phyloP scores from a whole-genome alignment of 1,140 invertebrate species.

The Andricus grossulariae region DNA sequence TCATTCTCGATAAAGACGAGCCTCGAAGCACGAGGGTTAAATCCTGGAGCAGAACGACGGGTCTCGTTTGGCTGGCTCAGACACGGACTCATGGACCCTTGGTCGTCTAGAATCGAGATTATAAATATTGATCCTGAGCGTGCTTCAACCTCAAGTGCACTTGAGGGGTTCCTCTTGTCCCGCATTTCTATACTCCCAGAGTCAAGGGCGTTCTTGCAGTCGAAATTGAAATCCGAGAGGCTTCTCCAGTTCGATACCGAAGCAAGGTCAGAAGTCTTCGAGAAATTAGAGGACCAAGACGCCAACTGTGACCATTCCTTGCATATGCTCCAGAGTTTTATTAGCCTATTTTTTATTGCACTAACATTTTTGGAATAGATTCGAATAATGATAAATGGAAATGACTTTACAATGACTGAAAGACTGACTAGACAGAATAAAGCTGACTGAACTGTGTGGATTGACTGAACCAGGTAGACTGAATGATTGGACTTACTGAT shows the following conservation, averaged over 20 bases:
- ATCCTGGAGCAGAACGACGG: constrained; percentile 42
- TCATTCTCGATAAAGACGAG: constrained; percentile 43
- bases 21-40: constrained; percentile 38
- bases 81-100: constrained; percentile 59
- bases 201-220: constrained; percentile 69
- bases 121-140: constrained; percentile 74
- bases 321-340: background rate
- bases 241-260: constrained; percentile 51
- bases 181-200: constrained; percentile 68
- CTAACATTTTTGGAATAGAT: too few species aligned
- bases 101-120: constrained; percentile 71
- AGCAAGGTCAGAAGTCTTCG: constrained; percentile 54
- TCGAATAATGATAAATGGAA: too few species aligned
- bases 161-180: constrained; percentile 67
- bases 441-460: too few species aligned
- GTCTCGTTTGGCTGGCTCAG: constrained; percentile 57
- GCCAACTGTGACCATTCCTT: background rate
- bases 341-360: too few species aligned
- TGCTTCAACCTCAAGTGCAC: constrained; percentile 69
- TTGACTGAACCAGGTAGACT: too few species aligned
- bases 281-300: constrained; percentile 57
- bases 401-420: too few species aligned
- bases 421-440: too few species aligned
- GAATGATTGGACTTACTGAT: too few species aligned
- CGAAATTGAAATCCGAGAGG: constrained; percentile 72